phyloP scores from a whole-genome alignment of 2,113 vertebrate genomes.

The Leptosomus discolor region DNA sequence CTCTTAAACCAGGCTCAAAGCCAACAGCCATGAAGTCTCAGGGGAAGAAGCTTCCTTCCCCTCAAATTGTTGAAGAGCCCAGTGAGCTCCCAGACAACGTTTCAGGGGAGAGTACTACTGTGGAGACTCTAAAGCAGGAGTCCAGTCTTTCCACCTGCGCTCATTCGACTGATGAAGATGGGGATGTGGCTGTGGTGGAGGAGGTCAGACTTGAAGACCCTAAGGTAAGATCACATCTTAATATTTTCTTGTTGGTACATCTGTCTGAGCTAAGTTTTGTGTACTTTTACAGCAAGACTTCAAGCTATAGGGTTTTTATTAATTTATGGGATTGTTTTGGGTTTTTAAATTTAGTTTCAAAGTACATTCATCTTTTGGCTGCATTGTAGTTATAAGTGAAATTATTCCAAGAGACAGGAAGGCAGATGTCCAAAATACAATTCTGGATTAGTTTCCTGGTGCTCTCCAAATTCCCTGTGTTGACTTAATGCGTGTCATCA shows the following conservation, averaged over 20 bases:
- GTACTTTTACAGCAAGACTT: neutral
- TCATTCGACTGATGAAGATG: neutral
- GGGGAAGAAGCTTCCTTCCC: conserved; percentile 35
- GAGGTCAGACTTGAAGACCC: conserved; percentile 65
- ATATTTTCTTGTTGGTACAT: neutral
- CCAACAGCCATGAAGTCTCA: neutral
- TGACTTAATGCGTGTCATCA: neutral
- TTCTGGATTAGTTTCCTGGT: neutral
- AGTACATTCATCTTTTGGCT: neutral
- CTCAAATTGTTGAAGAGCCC: conserved; percentile 28
- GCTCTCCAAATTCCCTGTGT: neutral
- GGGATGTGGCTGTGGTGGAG: conserved; percentile 75
- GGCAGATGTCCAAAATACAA: neutral
- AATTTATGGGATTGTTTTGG: neutral
- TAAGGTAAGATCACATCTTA: conserved; percentile 63
- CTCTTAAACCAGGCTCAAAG: conserved; percentile 58
- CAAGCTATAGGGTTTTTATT: neutral
- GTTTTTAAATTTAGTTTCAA: neutral
- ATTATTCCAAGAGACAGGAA: neutral
- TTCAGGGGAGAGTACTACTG: neutral
- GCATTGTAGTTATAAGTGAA: neutral
- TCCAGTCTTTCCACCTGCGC: neutral
- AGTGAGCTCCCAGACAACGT: neutral
- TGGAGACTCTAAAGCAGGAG: conserved; percentile 39
- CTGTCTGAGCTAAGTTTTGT: neutral